Base-by-base conservation (phyloP, 1,140 invertebrate species). In the Tyrophagus putrescentiae region DNA sequence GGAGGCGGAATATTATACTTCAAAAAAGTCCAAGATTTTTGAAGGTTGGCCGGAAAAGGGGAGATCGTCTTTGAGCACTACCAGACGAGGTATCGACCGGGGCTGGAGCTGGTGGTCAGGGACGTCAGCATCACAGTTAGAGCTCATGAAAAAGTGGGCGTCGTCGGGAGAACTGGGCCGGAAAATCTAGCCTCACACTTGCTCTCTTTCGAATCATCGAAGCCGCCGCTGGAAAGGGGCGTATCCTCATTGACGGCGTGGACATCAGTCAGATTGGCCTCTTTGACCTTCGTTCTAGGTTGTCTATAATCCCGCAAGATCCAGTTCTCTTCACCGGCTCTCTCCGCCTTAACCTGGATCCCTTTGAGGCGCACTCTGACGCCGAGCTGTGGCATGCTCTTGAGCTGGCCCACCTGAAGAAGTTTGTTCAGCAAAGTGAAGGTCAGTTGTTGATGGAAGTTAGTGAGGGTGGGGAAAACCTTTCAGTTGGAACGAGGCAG, bases 221-320 rank as follows among this genome's bases (percentile, higher is more conserved):
- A 63, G 71, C 83, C 31, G 70, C 71, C 63, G n/a, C n/a, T n/a
- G n/a, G n/a, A n/a, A 72, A 73, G 13, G 90, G 90, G 9, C 73
- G 74, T 25, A 85, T 94, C 65, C 72, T 72, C 4, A 80, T 94
- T 62, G 90, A 94, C 71, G 81, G 81, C 57, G 82, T 93, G 4
- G 82, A 92, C 69, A 79, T 95, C 33, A 73, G 78, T 23, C 76
- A 76, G 21, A 67, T 90, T n/a, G 76, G 78, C 48, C 70, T 89
- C 7, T 72, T 75, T 57, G 77, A 80, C 56, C 73, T 91, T 23
- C 81, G 86, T 79, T 85, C 5, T 78, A n/a, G 83, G 16, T 73
- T 98, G 57, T 85, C 85, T 23, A 82, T 94, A 64, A 93, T 97
- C 67, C 88, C 92, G 0, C 93, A 98, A 75, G 85, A 91, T 69